Base-by-base conservation (phyloP, 2,113 vertebrate species). In the Chinchilla lanigera region DNA sequence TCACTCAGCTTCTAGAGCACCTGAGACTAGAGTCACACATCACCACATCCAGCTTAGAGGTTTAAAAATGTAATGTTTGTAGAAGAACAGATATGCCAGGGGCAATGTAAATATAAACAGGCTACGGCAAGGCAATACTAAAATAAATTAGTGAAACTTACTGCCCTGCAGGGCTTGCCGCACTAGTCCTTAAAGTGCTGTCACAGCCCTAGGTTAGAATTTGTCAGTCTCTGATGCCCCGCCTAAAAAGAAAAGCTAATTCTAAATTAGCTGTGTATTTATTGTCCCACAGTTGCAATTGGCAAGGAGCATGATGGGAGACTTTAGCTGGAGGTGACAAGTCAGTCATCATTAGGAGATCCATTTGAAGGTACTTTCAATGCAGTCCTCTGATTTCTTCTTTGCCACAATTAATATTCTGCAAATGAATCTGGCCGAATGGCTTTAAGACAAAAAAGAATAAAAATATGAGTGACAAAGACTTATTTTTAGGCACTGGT, bases 381-480 rank as follows among this genome's bases (percentile, higher is more conserved):
- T 90, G 73, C 83, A 94, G 90, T 71, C 86, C 86, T n/a, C 30
- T 84, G 38, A 86, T 93, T 95, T 95, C 54, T 97, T 77, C 71
- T 96, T 97, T 52, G 65, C 33, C 22, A 41, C 83, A 95, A 95
- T 95, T 95, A 94, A 92, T 95, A 93, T 88, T 96, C 77, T n/a
- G 0, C 58, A 96, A 96, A 73, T 3, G 26, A 97, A 81, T 81
- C 58, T 96, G 33, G 44, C 93, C 90, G 69, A 86, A 86, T 89
- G 61, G 90, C 89, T 96, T 96, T 85, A 97, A 97, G 93, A 94
- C 75, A 90, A 96, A 96, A 96, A 95, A 94, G 69, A 89, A 89
- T 78, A 86, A 96, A 92, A 81, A 69, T 90, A 95, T 65, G 82
- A 95, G 93, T 60, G 77, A 95, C 69, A 94, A 73, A 35, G 78